Evolutionary conservation across 35 echinoderm and acorn worm genomes (phyloP), one percentile per base, ranked within the genome.

Genomic region (Amphiura filiformis): DNA sequence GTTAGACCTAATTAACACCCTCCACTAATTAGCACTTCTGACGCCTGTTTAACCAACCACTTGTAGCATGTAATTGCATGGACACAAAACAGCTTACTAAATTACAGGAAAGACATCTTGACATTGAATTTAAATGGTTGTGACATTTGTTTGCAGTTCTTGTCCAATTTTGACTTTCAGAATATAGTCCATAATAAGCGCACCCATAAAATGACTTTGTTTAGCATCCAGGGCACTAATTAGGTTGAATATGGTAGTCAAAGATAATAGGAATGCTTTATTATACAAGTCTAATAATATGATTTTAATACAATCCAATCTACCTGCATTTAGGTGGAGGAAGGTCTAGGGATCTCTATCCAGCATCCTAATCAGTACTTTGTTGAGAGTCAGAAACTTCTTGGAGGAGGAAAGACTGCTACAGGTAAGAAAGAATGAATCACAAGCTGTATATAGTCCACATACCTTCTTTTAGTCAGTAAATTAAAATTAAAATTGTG

Each of bases 291-390:
- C 7, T 11, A 30, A 26, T n/a, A 7, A 2, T 70, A 70, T 70
- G 15, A 1, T 70, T 70, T 30, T 15, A 18, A 18, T 15, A 1
- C 61, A 70, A 70, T 70, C 61, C 28, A 70, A 18, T 13, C 9
- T 70, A 11, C 2, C 28, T 70, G 26, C 26, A 70, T 70, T 70
- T 23, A 15, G 61, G 28, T 15, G 61, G 61, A 70, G 2, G 61
- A 70, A 26, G 61, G 61, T 33, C 23, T 75, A 35, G 88, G 78
- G 65, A 84, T 90, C 34, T 85, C 86, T 52, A 77, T 99, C 0
- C 90, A 99, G 37, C 96, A 99, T 86, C 96, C 96, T 31, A 99
- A 99, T 77, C 96, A 99, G 35, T 99, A 99, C 79, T 99, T 99
- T 88, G 96, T 92, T 64, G 96, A 92, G 31, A 99, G 96, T 84